Evolutionary conservation across 2,113 vertebrate species (phyloP).

Genomic region (Alexandromys fortis): DNA sequence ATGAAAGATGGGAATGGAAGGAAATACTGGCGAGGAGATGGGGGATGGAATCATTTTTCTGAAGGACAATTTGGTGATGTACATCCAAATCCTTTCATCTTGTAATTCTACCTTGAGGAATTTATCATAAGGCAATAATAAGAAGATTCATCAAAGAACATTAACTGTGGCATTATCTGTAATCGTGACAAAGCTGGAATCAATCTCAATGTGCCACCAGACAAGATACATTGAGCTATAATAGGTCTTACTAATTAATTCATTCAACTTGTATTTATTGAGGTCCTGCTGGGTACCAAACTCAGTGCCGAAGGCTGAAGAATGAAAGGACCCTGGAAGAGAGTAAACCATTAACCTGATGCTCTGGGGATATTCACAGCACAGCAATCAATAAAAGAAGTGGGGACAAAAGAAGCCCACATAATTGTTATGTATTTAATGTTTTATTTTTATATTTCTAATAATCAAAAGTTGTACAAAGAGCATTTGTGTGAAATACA

Average conservation of each 20-base stretch:
- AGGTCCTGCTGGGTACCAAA: background rate
- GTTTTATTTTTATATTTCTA: constrained; percentile 38
- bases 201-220: constrained; percentile 14
- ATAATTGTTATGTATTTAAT: background rate
- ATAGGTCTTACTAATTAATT: constrained; percentile 26
- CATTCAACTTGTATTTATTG: background rate
- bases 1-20: background rate
- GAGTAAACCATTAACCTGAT: background rate
- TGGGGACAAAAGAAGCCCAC: background rate
- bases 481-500: background rate
- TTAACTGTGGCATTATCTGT: constrained; percentile 20
- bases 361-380: background rate
- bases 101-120: constrained; percentile 29
- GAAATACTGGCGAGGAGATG: background rate
- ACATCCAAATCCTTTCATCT: constrained; percentile 45
- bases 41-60: constrained; percentile 27
- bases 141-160: background rate
- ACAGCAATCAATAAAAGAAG: background rate
- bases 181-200: constrained; percentile 14
- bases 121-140: constrained; percentile 2
- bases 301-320: background rate
- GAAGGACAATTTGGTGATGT: constrained; percentile 46
- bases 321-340: background rate
- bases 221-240: background rate
- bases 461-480: background rate